These are phyloP conservation scores for Heliconius eleuchia DNA, from an alignment of 1,140 invertebrate genomes.

Conservation along the genomic window DNA sequence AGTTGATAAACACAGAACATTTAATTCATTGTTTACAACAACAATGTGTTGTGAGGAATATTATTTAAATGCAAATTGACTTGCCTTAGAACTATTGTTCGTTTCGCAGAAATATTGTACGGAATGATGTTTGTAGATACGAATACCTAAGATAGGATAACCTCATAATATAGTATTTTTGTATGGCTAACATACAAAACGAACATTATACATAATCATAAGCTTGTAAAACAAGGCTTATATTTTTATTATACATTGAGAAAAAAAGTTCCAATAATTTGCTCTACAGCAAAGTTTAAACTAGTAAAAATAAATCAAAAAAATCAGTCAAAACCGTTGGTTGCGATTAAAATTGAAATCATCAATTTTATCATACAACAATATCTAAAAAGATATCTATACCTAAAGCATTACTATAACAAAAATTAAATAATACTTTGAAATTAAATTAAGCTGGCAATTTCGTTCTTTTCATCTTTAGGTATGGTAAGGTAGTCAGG, in stretches of 20 bases:
- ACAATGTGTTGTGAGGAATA: conserved; percentile 60
- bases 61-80: conserved; percentile 58
- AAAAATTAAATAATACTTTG: not conserved
- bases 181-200: too few relatives aligned
- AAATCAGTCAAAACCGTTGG: too few relatives aligned
- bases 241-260: too few relatives aligned
- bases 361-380: too few relatives aligned
- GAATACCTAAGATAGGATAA: not conserved
- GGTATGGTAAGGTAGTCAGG: conserved; percentile 33
- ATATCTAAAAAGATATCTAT: too few relatives aligned
- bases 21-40: conserved; percentile 67
- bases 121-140: not conserved
- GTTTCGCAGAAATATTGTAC: conserved; percentile 37
- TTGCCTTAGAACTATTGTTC: conserved; percentile 41
- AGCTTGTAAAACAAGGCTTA: too few relatives aligned
- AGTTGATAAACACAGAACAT: conserved; percentile 68
- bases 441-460: not conserved
- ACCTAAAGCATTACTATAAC: not conserved
- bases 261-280: too few relatives aligned
- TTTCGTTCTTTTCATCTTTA: not conserved
- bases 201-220: too few relatives aligned
- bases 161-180: too few relatives aligned
- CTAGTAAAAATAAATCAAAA: too few relatives aligned
- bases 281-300: too few relatives aligned
- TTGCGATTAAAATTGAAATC: too few relatives aligned